Percentiles rank a stretch among this genome's conserved stretches.
These are phyloP conservation scores for Loriculus beryllinus DNA, from an alignment of 2,797 vertebrate genomes.

Conservation along the genomic window DNA sequence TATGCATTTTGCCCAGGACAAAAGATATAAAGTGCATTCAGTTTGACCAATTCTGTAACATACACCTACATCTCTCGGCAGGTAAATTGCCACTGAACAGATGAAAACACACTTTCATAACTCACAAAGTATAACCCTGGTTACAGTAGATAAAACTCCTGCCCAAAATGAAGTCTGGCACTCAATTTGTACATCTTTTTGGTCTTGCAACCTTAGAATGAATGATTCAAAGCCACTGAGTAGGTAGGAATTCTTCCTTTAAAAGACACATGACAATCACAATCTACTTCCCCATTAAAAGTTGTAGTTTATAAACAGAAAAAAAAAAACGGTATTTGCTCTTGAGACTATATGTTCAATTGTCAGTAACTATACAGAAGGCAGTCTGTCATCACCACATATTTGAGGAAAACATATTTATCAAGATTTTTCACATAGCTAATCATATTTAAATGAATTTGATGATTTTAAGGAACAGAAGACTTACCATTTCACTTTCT, in stretches of 20 bases:
- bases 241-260: neutral
- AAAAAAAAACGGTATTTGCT: neutral
- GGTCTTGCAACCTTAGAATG: neutral
- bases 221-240: neutral
- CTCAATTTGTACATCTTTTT: neutral
- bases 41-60: neutral
- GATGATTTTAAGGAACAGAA: neutral
- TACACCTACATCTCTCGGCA: neutral
- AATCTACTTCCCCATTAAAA: neutral
- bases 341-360: neutral
- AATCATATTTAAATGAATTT: neutral
- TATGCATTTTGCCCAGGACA: neutral
- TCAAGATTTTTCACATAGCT: neutral
- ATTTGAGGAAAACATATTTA: neutral
- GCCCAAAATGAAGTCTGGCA: neutral
- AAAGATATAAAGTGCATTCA: neutral
- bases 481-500: conserved; percentile 68
- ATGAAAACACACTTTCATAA: neutral
- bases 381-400: neutral
- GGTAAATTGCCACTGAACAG: neutral
- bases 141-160: neutral
- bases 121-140: neutral
- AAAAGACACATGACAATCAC: neutral
- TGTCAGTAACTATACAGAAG: neutral
- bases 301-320: neutral